Evolutionary conservation across 2,113 vertebrate genomes (phyloP), one percentile per base, ranked within the genome.

Genomic region (Balaeniceps rex): DNA sequence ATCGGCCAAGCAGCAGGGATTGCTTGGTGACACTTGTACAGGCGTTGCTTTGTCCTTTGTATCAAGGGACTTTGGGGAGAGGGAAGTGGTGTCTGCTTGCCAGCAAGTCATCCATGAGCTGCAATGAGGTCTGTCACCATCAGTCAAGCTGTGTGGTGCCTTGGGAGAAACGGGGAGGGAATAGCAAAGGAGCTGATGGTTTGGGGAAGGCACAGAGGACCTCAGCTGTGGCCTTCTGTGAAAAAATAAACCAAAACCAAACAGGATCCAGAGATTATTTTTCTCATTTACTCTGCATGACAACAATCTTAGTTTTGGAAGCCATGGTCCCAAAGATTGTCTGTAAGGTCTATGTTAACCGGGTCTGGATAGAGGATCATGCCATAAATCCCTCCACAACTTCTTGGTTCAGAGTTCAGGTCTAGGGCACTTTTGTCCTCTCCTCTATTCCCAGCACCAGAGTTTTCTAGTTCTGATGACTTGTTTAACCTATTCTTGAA

Each of bases 31-130:
- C 0, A 4, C 46, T 82, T 66, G 55, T 60, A 93, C 69, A 95
- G 85, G 65, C 68, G 0, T 36, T 87, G 85, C 92, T 96, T 96
- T 97, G 94, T 94, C 58, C 83, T 79, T 74, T 88, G 66, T 94
- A n/a, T 79, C 49, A 33, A 72, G 82, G 38, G 68, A 38, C 68
- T 86, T 25, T 64, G 58, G 38, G 38, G 74, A 77, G 81, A 70
- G 61, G 68, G 70, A 87, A 33, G 81, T 93, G 34, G 28, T 57
- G 34, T 65, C 74, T 71, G 63, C 74, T 42, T 84, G 65, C 80
- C 68, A 79, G 42, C 24, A 91, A 87, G 24, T 65, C 42, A 17
- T 66, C 55, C 23, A 10, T 4, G 10, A 69, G 54, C 87, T 81
- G 87, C 46, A 55, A 0, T 0, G 0, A 54, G 28, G 21, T 31